phyloP scores from a whole-genome alignment of 1,140 invertebrate genomes.

The Tetramorium simillimum region DNA sequence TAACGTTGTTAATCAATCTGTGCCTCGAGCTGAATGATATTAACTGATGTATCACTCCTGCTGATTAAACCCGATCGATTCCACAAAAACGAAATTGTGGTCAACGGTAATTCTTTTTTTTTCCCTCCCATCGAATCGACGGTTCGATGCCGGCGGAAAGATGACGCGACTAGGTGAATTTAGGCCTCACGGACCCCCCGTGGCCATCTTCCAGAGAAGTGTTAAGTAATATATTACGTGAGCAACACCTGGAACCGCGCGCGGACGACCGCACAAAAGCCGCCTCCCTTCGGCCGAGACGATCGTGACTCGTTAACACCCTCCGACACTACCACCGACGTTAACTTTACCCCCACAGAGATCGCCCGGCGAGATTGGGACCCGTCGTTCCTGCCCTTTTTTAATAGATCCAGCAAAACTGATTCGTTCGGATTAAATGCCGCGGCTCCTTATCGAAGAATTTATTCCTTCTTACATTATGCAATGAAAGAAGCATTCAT shows the following conservation, averaged over 20 bases:
- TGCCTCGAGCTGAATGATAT: not conserved
- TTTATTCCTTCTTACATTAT: conserved; percentile 9
- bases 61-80: not conserved
- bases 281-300: conserved; percentile 63
- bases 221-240: conserved; percentile 82
- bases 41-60: not conserved
- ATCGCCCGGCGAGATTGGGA: conserved; percentile 37
- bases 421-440: conserved; percentile 46
- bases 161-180: conserved; percentile 76
- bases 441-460: conserved; percentile 22
- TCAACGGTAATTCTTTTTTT: conserved; percentile 20
- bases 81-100: conserved; percentile 4
- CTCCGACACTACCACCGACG: conserved; percentile 60
- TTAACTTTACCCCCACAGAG: conserved; percentile 48
- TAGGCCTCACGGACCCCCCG: conserved; percentile 71
- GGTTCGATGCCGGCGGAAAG: conserved; percentile 32
- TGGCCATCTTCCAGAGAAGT: conserved; percentile 77
- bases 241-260: conserved; percentile 78
- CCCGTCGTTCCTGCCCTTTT: conserved; percentile 43
- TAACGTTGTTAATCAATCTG: not conserved
- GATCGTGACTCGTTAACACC: conserved; percentile 77
- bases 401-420: conserved; percentile 52
- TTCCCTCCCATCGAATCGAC: conserved; percentile 6
- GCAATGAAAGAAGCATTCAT: not conserved
- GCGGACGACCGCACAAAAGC: conserved; percentile 74